phyloP scores from a whole-genome alignment of 1,140 invertebrate genomes.

The Pseudomyrmex flavicornis region DNA sequence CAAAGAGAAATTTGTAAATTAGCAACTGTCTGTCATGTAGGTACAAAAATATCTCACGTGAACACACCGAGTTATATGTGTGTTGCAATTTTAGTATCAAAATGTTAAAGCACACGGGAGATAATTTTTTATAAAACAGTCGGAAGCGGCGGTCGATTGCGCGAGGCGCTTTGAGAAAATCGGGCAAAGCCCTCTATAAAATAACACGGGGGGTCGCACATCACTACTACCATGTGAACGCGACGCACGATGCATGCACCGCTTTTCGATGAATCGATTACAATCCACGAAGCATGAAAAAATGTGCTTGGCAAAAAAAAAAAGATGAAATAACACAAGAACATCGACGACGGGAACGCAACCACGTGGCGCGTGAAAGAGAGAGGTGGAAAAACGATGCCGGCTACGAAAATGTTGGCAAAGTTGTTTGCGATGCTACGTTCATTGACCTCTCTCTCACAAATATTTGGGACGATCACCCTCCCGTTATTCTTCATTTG shows the following conservation, averaged over 20 bases:
- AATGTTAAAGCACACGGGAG: background rate
- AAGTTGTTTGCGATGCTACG: conserved; percentile 31
- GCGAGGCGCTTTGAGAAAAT: conserved; percentile 49
- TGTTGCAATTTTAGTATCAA: background rate
- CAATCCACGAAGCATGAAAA: conserved; percentile 60
- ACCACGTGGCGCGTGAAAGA: background rate
- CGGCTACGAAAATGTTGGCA: conserved; percentile 53
- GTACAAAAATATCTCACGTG: conserved; percentile 5
- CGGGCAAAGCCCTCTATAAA: conserved; percentile 49
- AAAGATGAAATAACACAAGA: conserved; percentile 36
- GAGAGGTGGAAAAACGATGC: conserved; percentile 31
- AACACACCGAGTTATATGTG: background rate
- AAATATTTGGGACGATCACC: conserved; percentile 41
- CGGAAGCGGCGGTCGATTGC: background rate
- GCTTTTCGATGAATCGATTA: conserved; percentile 59
- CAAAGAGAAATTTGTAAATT: too few relatives aligned
- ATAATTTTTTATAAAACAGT: conserved; percentile 34
- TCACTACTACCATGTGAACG: conserved; percentile 29
- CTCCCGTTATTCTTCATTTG: conserved; percentile 20
- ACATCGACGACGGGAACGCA: conserved; percentile 20
- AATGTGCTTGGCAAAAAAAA: conserved; percentile 51
- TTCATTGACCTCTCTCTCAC: conserved; percentile 38
- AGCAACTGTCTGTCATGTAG: too few relatives aligned
- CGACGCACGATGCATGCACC: conserved; percentile 39
- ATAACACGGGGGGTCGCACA: conserved; percentile 30